Evolutionary conservation across 2,888 invertebrate species (phyloP), one percentile per base, ranked within the genome.

Genomic region (Andrena trimmerana): DNA sequence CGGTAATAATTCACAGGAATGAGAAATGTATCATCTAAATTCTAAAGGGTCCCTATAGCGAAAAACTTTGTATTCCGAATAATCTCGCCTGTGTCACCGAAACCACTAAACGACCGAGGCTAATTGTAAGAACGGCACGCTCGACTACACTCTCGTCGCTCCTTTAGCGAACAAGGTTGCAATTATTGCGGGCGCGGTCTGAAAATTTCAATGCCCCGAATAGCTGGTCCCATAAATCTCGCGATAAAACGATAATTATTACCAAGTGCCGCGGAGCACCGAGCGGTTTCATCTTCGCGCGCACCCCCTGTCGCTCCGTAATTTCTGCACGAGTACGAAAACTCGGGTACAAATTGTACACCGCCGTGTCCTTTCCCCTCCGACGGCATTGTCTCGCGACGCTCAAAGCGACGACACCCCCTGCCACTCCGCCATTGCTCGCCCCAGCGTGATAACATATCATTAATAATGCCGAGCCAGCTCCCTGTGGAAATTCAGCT

Each of bases 271-370:
- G 70, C 31, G 59, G n/a, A 72, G 67, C 65, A 74, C 71, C 62
- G 33, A 54, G 10, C 71, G 60, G 70, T 71, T 67, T 69, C 72
- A 77, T 77, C 77, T 83, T 83, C 54, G 33, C 57, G n/a, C 36
- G 33, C 42, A 63, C 27, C 48, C 27, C 50, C 24, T 62, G 54
- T 13, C 69, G 69, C 57, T 54, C 66, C 67, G 74, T 62, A 85
- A 85, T 87, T 85, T 78, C 83, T 69, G 60, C 73, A 16, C 48
- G 78, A 85, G 85, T 78, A 75, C 69, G 88, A 81, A 86, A 87
- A 87, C 74, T 87, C 74, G 69, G 67, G 57, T 87, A 85, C 82
- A 85, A 88, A 86, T 85, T 85, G 77, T 50, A 63, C 72, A 33
- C 63, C 76, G 16, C 10, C n/a, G 29, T 13, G 42, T 54, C 5